phyloP scores from a whole-genome alignment of 2,797 vertebrate species.

The Phrynocephalus vlangalii region DNA sequence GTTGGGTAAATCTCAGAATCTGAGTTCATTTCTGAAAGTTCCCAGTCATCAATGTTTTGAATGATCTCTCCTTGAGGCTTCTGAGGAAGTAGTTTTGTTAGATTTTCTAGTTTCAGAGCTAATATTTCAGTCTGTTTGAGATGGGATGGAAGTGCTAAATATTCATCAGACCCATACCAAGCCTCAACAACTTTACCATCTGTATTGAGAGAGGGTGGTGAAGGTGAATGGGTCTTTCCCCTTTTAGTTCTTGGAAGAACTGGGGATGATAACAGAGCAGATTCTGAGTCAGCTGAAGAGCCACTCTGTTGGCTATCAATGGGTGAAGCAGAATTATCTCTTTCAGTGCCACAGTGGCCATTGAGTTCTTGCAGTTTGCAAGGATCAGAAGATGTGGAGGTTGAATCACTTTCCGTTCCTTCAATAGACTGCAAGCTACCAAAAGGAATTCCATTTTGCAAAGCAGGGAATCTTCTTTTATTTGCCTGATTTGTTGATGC shows the following conservation, averaged over 20 bases:
- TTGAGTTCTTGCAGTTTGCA: conserved; percentile 52
- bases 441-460: conserved; percentile 59
- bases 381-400: conserved; percentile 65
- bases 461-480: conserved; percentile 23
- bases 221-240: conserved; percentile 63
- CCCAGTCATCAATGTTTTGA: conserved; percentile 97
- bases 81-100: conserved; percentile 87
- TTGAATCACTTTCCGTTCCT: conserved; percentile 71
- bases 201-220: conserved; percentile 57
- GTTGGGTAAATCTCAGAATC: conserved; percentile 86
- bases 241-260: conserved; percentile 60
- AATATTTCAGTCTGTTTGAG: conserved; percentile 93
- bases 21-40: conserved; percentile 90
- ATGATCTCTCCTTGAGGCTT: conserved; percentile 82
- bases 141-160: conserved; percentile 93
- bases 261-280: conserved; percentile 53
- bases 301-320: conserved; percentile 56
- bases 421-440: conserved; percentile 49
- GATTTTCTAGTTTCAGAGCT: conserved; percentile 89
- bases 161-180: conserved; percentile 97
- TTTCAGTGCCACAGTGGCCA: conserved; percentile 52
- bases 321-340: conserved; percentile 64
- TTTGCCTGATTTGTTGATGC: conserved; percentile 46
- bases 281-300: conserved; percentile 72
- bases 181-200: conserved; percentile 76